phyloP scores from a whole-genome alignment of 2,113 vertebrate species.

The Probosciger aterrimus region DNA sequence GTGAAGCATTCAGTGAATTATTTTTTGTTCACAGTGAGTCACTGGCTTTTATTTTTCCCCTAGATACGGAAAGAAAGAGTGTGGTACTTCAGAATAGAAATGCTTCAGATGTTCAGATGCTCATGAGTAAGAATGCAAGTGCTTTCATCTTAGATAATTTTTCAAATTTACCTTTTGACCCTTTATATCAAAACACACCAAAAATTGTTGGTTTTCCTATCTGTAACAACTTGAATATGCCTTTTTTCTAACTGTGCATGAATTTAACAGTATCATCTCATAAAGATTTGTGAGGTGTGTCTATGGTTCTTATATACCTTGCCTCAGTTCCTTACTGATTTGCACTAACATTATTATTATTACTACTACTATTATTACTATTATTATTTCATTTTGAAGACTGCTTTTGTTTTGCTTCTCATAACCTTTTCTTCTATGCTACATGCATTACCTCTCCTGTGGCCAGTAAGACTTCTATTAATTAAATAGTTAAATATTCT shows the following conservation, averaged over 20 bases:
- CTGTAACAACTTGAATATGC: not conserved
- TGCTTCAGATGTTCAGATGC: not conserved
- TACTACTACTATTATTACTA: not conserved
- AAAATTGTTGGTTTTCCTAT: not conserved
- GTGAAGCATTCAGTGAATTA: constrained; percentile 1
- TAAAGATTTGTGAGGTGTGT: not conserved
- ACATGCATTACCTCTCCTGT: not conserved
- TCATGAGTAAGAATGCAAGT: not conserved
- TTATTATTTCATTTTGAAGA: not conserved
- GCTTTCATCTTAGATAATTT: not conserved
- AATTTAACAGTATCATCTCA: not conserved
- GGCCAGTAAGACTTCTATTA: not conserved
- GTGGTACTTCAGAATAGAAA: not conserved
- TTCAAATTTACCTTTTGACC: constrained; percentile 29
- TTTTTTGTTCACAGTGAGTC: constrained; percentile 27
- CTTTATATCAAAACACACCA: not conserved
- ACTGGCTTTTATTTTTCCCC: not conserved
- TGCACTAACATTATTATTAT: not conserved
- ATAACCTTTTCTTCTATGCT: not conserved
- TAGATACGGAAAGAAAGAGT: not conserved
- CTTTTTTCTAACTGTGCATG: not conserved
- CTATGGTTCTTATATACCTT: not conserved
- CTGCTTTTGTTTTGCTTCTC: not conserved
- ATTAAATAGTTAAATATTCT: not conserved
- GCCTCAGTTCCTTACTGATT: not conserved